Percentiles rank a stretch among this genome's conserved stretches.
Conservation (phyloP, 2,888 invertebrate genomes). For the Elysia crispata region DNA sequence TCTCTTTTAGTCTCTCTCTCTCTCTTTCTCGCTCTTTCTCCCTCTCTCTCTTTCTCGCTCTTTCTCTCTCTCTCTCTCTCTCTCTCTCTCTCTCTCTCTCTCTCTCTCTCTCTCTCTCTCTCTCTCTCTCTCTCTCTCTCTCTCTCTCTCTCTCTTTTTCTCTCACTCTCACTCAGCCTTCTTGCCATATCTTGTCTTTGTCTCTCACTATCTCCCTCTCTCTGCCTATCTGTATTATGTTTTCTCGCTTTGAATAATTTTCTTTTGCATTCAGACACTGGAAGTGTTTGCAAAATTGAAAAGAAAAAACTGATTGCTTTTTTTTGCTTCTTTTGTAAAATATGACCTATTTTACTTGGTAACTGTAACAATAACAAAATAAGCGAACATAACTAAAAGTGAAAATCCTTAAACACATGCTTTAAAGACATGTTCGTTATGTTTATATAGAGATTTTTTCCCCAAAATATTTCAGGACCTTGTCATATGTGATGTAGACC, state of each 20-base stretch:
- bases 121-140: no score
- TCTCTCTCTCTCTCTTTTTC: no score
- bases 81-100: neutral
- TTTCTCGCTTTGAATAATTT: no score
- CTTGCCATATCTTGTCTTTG: neutral
- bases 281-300: no score
- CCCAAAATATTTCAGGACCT: constrained; percentile 77
- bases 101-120: neutral
- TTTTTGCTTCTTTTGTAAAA: neutral
- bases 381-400: no score
- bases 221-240: no score
- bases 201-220: neutral
- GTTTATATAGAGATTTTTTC: neutral
- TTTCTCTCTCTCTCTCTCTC: neutral
- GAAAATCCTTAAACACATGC: no score
- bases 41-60: neutral
- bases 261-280: no score
- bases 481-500: constrained; percentile 80
- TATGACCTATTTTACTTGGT: no score
- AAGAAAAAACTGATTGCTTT: neutral
- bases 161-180: neutral
- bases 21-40: neutral
- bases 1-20: neutral
- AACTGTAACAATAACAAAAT: neutral
- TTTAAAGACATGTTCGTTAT: no score